A percentile compares a stretch with the other conserved stretches of the same genome.
Evolutionary conservation across 2,113 vertebrate species (phyloP).

Genomic region (Pygoscelis adeliae): DNA sequence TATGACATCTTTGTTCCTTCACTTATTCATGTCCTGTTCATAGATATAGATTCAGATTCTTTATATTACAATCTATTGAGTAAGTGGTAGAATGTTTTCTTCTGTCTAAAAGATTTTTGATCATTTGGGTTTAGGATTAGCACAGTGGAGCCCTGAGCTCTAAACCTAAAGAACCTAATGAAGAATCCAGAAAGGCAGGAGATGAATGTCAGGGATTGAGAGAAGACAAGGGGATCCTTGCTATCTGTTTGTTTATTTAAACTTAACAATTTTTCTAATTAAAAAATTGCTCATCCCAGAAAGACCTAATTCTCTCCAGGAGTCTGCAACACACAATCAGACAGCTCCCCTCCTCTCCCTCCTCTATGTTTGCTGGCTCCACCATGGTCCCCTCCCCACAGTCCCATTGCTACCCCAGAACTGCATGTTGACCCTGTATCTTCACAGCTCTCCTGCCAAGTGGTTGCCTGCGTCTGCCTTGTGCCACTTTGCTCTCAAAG

Average conservation of each 20-base stretch:
- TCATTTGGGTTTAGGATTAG: background rate
- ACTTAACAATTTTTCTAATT: background rate
- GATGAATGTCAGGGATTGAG: rapidly evolving
- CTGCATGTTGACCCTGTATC: background rate
- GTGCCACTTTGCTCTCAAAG: background rate
- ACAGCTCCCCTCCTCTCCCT: background rate
- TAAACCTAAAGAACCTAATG: background rate
- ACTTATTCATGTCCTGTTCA: background rate
- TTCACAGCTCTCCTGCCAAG: background rate
- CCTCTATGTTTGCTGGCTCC: background rate
- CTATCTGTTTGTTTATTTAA: background rate
- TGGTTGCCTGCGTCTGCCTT: background rate
- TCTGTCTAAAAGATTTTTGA: background rate
- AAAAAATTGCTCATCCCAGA: background rate
- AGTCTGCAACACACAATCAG: background rate
- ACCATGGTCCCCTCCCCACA: background rate
- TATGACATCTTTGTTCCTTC: background rate
- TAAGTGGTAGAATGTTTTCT: background rate
- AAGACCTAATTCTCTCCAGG: background rate
- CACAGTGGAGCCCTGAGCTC: background rate
- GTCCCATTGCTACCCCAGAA: background rate
- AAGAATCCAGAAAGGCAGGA: background rate
- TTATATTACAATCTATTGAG: background rate
- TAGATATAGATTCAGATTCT: background rate
- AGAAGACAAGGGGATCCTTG: background rate